Base-by-base conservation (phyloP, 2,888 invertebrate genomes). In the Polyploca ridens region DNA sequence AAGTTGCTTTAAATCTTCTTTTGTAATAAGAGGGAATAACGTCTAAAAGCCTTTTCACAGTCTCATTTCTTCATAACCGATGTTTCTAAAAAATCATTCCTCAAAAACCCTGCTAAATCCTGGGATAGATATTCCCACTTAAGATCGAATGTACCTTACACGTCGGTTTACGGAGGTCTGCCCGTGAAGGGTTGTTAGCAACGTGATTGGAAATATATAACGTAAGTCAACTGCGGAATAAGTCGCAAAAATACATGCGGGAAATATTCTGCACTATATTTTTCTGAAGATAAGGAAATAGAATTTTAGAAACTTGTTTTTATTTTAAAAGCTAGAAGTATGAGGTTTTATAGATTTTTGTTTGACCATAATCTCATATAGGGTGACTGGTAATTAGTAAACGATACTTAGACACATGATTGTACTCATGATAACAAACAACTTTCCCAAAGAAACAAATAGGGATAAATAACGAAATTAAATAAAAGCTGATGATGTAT, bases 201-300 rank as follows among this genome's bases (percentile, higher is more conserved):
- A 0, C 57, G 58, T 64, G 62, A 64, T 64, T 64, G 64, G 62
- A 64, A 62, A 62, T 58, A 62, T 64, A 62, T 64, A 61, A 58
- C 62, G 57, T 61, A 60, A 16, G 19, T 54, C 16, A 46, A 46
- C 46, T 19, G n/a, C 4, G 19, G 54, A 14, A n/a, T 54, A 54
- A 10, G 19, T 10, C 49, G 13, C 49, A 16, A 49, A 49, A 49
- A 14, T 49, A 7, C 54, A 19, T 10, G 16, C 54, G 54, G 54
- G 54, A 54, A 54, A 54, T 54, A 54, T 54, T 54, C 11, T 63
- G 10, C 16, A 44, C 44, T 38, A 35, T 35, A 27, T 27, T 27
- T 27, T 35, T 5, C 7, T 13, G 13, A 41, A 41, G 13, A 41
- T 41, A 41, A 41, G 41, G 3, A 41, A 13, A 41, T 41, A n/a